These are phyloP conservation scores for Emmelina monodactyla DNA, from an alignment of 2,888 invertebrate genomes.

Conservation along the genomic window DNA sequence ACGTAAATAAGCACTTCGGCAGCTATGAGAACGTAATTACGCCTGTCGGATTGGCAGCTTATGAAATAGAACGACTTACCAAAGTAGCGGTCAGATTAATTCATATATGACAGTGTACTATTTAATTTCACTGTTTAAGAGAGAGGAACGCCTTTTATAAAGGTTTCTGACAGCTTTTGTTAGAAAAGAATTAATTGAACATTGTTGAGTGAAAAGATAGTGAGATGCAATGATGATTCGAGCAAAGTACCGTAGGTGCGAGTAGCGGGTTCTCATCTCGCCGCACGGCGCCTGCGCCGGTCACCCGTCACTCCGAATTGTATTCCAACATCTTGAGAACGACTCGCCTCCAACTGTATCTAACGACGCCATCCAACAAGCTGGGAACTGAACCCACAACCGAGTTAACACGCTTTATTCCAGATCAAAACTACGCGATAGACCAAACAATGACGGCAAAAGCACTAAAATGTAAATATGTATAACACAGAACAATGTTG, in stretches of 20 bases:
- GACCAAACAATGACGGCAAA: conserved; percentile 51
- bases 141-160: no score
- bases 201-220: no score
- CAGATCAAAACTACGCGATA: conserved; percentile 49
- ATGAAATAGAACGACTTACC: conserved; percentile 42
- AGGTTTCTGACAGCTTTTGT: no score
- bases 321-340: conserved; percentile 49
- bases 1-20: conserved; percentile 34
- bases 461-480: conserved; percentile 45
- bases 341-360: conserved; percentile 54
- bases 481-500: conserved; percentile 26
- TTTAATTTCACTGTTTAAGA: no score
- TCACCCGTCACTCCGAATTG: conserved; percentile 56
- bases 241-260: conserved; percentile 57
- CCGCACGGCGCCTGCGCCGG: conserved; percentile 20
- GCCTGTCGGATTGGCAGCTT: conserved; percentile 23
- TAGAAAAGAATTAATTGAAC: no score
- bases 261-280: conserved; percentile 56
- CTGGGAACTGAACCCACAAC: conserved; percentile 51
- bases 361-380: conserved; percentile 54
- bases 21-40: conserved; percentile 27
- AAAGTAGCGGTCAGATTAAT: conserved; percentile 54
- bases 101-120: no score
- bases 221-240: no score
- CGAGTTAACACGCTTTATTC: conserved; percentile 39